These are phyloP conservation scores for Apis laboriosa DNA, from an alignment of 1,140 invertebrate species.

Conservation along the genomic window DNA sequence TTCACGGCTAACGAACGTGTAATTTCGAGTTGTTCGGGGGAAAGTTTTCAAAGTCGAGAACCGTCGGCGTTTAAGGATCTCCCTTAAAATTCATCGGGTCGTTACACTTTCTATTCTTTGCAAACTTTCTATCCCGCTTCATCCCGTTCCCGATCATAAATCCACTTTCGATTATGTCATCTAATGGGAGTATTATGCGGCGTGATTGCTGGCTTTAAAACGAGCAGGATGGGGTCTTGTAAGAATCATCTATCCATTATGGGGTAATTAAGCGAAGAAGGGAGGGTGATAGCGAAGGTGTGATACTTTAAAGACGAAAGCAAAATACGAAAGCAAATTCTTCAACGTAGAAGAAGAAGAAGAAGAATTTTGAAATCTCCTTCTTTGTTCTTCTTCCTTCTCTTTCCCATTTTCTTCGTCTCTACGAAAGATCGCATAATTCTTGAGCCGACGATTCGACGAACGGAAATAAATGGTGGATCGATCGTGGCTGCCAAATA, in stretches of 20 bases:
- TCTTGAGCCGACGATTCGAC: too few relatives aligned
- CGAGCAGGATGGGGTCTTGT: constrained; percentile 46
- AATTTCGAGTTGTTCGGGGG: too few relatives aligned
- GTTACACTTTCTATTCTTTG: constrained; percentile 23
- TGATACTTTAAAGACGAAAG: neutral
- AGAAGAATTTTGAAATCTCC: too few relatives aligned
- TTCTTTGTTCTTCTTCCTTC: too few relatives aligned
- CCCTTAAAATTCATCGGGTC: constrained; percentile 29
- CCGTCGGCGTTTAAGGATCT: neutral
- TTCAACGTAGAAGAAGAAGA: too few relatives aligned
- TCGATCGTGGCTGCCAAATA: constrained; percentile 16
- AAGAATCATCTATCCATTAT: constrained; percentile 52
- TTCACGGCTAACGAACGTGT: neutral
- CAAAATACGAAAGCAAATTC: too few relatives aligned
- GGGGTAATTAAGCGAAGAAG: constrained; percentile 39
- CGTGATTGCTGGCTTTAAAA: constrained; percentile 78
- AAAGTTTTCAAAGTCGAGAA: neutral
- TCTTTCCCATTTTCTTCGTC: too few relatives aligned
- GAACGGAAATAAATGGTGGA: neutral
- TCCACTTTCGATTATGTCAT: constrained; percentile 80
- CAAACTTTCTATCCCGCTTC: constrained; percentile 59
- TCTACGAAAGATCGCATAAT: too few relatives aligned
- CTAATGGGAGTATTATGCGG: constrained; percentile 79
- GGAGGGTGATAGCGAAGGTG: neutral
- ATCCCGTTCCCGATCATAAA: constrained; percentile 73